Evolutionary conservation across 23 tunicate genomes (phyloP), one percentile per base, ranked within the genome.

Genomic region (Aplidium turbinatum): DNA sequence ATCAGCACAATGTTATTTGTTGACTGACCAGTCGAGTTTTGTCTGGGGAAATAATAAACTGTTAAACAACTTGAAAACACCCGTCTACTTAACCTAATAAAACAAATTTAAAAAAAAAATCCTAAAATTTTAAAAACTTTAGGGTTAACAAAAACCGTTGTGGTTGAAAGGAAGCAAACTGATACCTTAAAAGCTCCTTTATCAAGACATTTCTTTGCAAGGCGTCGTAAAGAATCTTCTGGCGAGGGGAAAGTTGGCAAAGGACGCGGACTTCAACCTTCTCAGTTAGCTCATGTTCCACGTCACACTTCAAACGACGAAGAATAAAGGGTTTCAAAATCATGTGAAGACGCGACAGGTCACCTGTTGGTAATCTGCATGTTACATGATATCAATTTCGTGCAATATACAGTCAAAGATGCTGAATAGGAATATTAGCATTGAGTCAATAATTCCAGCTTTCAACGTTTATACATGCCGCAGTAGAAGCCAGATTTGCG

Each of bases 261-360:
- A 81, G 57, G 19, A 87, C 82, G 26, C 86, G 72, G 25, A 87
- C 70, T 56, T 87, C 94, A 1, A 87, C 64, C 52, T 87, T 87
- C 38, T 80, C 94, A 0, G 94, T 81, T 18, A 87, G 70, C 47
- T 87, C 94, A 58, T 87, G 84, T 57, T 87, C 94, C 3, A 87
- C 94, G 46, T 87, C 86, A 42, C 73, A 67, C 54, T 87, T 87
- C 38, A 87, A 66, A 38, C 94, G 70, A 20, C 94, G 82, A 9
- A 87, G 51, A 55, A 87, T 87, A 35, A 87, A 87, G 5, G 94
- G 94, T 55, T 87, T 87, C 5, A 87, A 45, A 34, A 87, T 80
- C 56, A 84, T 54, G 76, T 87, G 94, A 51, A 87, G 70, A 31
- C 94, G 55, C 31, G 86, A 60, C 58, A 87, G 58, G n/a, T 87